Conservation (phyloP, 1,140 invertebrate genomes). For the Samia ricini region DNA sequence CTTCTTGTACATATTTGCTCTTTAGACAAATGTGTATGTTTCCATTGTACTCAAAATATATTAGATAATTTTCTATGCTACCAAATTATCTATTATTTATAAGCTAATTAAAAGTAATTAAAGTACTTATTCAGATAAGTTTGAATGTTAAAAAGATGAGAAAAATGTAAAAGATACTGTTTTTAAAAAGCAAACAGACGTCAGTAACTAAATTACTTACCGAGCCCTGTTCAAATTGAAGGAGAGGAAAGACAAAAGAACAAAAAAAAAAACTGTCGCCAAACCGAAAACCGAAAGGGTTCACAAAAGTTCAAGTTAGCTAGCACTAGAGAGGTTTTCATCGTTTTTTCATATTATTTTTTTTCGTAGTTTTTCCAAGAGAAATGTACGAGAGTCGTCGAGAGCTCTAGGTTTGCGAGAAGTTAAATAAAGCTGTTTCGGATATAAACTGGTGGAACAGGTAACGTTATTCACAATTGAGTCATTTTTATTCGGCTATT, state of each 20-base stretch:
- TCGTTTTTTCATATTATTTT: slow-evolving; percentile 17
- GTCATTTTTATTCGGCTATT: neutral
- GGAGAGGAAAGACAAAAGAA: slow-evolving; percentile 9
- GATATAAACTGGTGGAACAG: neutral
- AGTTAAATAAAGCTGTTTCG: slow-evolving; percentile 15
- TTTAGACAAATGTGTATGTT: too few species aligned
- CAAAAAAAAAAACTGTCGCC: slow-evolving; percentile 4
- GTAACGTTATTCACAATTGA: neutral
- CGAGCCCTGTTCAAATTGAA: neutral
- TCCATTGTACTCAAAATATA: too few species aligned
- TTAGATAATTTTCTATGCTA: too few species aligned
- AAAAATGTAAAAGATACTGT: neutral
- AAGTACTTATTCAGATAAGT: too few species aligned
- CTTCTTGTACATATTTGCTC: too few species aligned
- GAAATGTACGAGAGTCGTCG: slow-evolving; percentile 12
- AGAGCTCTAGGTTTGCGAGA: slow-evolving; percentile 16
- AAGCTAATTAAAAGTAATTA: too few species aligned
- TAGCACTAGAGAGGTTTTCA: slow-evolving; percentile 9
- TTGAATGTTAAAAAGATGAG: neutral
- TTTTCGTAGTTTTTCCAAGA: slow-evolving; percentile 23
- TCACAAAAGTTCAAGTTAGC: slow-evolving; percentile 21
- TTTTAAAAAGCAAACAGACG: neutral
- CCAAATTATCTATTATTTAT: too few species aligned
- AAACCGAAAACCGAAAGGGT: slow-evolving; percentile 12
- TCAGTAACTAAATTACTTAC: neutral